Evolutionary conservation across 37 sponge, comb jelly and placozoan species (phyloP), one percentile per base, ranked within the genome.

Genomic region (Agelas oroides): DNA sequence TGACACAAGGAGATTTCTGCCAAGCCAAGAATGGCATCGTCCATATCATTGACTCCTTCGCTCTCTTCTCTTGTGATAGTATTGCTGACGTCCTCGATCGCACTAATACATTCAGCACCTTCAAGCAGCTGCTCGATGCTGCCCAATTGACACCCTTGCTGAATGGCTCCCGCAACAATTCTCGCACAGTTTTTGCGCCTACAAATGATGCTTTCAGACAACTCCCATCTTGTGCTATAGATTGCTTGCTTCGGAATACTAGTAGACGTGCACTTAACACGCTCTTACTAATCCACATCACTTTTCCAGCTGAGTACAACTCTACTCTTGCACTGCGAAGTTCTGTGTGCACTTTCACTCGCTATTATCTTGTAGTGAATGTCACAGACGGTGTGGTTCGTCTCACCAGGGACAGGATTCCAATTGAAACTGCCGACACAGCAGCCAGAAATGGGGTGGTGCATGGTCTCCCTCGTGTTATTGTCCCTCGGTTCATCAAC

Each of bases 371-470:
- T 18, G 24, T 30, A 16, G 59, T 76, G 11, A 37, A 25, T 24
- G 66, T 41, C 19, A 23, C 39, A 2, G 70, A 70, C 23, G 63
- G 25, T 18, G 34, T 40, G 1, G 36, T 71, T 0, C 3, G 16
- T 23, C 41, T 77, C 36, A 77, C 78, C 6, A 77, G 62, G 16
- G 62, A 70, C 23, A 23, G 18, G 28, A 78, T 76, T 33, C 70
- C 72, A 1, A 53, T 86, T 18, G 52, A 55, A 17, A 73, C 70
- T 17, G 23, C 62, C 2, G 86, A 86, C 72, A 70, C 71, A 34
- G 36, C 70, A 23, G 86, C 86, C 34, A 69, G 53, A 0, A 86
- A 86, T 70, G 86, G 86, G 30, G 86, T 86, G 25, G 70, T 86
- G 21, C 86, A 86, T 40, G 35, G 33, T 3, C 33, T 86, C 5